Evolutionary conservation across 2,797 vertebrate genomes (phyloP), one percentile per base, ranked within the genome.

Genomic region (Decapterus maruadsi): DNA sequence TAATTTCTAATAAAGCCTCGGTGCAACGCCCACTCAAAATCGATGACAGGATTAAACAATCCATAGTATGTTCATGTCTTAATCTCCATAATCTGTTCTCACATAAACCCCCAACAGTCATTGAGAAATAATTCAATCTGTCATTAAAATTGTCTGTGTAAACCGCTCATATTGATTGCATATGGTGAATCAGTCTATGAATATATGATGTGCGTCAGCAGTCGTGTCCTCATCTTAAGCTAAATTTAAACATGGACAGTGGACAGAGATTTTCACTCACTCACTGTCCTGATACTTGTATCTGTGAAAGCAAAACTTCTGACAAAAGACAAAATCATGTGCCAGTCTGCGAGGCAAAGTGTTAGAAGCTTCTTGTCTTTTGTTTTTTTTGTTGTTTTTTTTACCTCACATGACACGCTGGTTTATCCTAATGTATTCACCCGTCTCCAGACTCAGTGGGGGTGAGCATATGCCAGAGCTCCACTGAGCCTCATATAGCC

Each of bases 401-500:
- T 16, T 67, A 60, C 38, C 36, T 56, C 48, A 71, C 57, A 57
- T 63, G 54, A 72, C 57, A 72, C 29, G 59, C 61, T 67, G 46
- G 53, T 77, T 11, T 56, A 14, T 72, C 51, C 51, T 74, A 72
- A 78, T 80, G 85, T 71, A 84, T 77, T 73, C 75, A 40, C 64
- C 54, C 26, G 68, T 56, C 78, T 80, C 64, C 29, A 19, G 38
- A 77, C 71, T 78, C 77, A 29, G 60, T 34, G 14, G 48, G 65
- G 31, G 31, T 36, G 68, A 82, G 57, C 84, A 86, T 85, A 82
- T 82, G 85, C 72, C 64, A 66, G 45, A 54, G 77, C 66, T 81
- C 69, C 63, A 61, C 66, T 61, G 78, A 80, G 77, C 20, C 68
- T 69, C 66, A 67, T 60, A 83, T 58, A 69, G 62, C 72, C 73